Conservation (phyloP, 2,888 invertebrate genomes). For the Dryadula phaetusa region DNA sequence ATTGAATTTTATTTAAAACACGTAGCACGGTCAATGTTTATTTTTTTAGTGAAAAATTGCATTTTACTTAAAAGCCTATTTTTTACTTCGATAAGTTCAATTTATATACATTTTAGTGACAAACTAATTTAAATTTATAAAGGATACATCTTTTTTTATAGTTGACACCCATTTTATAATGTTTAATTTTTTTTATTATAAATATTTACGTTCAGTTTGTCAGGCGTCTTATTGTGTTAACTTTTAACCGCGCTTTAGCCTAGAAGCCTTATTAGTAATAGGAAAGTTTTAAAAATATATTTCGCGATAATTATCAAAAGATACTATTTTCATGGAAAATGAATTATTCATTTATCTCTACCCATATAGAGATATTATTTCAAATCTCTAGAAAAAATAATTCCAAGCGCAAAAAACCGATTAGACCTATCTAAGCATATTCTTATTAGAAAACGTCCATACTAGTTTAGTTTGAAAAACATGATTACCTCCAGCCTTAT, state of each 20-base stretch:
- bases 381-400: not conserved
- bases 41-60: not conserved
- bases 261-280: conserved; percentile 6
- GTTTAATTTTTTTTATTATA: not conserved
- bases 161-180: not conserved
- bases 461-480: conserved; percentile 35
- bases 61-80: not conserved
- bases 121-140: too few relatives aligned
- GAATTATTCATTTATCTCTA: not conserved
- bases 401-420: not conserved
- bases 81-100: too few relatives aligned
- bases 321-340: too few relatives aligned
- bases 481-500: conserved; percentile 51
- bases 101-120: too few relatives aligned
- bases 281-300: not conserved
- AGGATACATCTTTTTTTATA: not conserved
- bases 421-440: not conserved
- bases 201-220: not conserved
- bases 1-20: not conserved
- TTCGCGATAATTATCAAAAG: not conserved
- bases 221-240: not conserved
- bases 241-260: conserved; percentile 15
- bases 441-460: conserved; percentile 28
- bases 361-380: not conserved
- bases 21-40: not conserved